Base-by-base conservation (phyloP, 2,888 invertebrate species). In the Unio delphinus region DNA sequence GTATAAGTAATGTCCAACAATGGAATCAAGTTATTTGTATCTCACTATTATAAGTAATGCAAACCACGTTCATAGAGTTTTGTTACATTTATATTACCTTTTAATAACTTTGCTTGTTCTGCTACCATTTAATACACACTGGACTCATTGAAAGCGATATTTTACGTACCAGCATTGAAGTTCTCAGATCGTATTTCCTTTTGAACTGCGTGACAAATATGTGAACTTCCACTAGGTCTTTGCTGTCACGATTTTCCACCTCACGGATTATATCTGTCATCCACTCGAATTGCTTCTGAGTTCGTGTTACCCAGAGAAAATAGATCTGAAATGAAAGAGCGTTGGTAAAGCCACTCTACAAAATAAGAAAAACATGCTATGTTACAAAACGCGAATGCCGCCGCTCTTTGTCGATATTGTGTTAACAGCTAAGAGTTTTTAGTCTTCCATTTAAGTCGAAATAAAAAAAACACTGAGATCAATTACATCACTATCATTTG, bases 281-380 rank as follows among this genome's bases (percentile, higher is more conserved):
- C 93, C 93, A 93, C 87, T 93, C 93, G 84, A 93, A 93, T 81
- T 93, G 93, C 80, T 92, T 92, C 86, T 93, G 93, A 8, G 92
- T 93, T 75, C 92, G 88, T 0, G 93, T 92, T 61, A 93, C 91
- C 93, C 93, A 93, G 61, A 93, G 86, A 82, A 93, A 93, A 83
- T 93, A 93, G 5, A 93, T 91, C 92, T 93, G 83, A 23, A 74
- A 68, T 17, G 65, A 28, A 59, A 71, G 26, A 23, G 23, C 8
- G 18, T n/a, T 3, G 0, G 4, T 61, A 28, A 26, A 61, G 45
- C 45, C 45, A 8, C 59, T 26, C n/a, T 59, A 59, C 15, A 59
- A 23, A 20, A 11, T 23, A 15, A 59, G 18, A 17, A 59, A 15
- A 59, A 11, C 59, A 59, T 26, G 18, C 2, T 23, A 59, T 59